phyloP scores from a whole-genome alignment of 1,140 invertebrate species.

The Diuraphis noxia region DNA sequence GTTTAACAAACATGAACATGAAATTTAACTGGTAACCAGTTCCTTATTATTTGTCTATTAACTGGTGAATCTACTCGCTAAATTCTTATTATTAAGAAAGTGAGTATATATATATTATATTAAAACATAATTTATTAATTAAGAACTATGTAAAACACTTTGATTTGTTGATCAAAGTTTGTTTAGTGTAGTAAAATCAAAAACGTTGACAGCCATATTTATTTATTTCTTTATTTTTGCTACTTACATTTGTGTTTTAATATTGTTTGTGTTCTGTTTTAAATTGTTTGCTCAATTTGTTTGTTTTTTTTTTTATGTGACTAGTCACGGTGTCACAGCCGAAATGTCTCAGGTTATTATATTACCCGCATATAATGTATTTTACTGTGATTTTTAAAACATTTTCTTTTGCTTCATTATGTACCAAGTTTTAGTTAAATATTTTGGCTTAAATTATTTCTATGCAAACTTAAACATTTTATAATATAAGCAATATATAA shows the following conservation, averaged over 20 bases:
- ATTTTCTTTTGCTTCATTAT: conserved; percentile 41
- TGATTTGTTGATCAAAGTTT: conserved; percentile 34
- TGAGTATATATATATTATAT: conserved; percentile 25
- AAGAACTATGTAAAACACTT: background rate
- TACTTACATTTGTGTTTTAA: conserved; percentile 48
- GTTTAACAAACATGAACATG: conserved; percentile 20
- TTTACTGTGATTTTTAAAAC: conserved; percentile 51
- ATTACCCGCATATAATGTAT: conserved; percentile 7
- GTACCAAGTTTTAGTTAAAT: conserved; percentile 38
- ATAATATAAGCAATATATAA: conserved; percentile 29
- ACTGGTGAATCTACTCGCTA: conserved; percentile 29
- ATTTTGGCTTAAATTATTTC: conserved; percentile 18
- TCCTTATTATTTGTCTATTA: conserved; percentile 48
- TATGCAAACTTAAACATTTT: conserved; percentile 13
- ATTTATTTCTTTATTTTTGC: conserved; percentile 32
- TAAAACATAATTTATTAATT: background rate
- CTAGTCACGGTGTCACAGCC: conserved; percentile 51
- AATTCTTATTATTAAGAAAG: conserved; percentile 51
- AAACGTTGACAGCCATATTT: conserved; percentile 27
- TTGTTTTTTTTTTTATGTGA: conserved; percentile 39
- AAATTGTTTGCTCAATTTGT: conserved; percentile 51
- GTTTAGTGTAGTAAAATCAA: conserved; percentile 34
- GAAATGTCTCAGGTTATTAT: conserved; percentile 43
- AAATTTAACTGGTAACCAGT: conserved; percentile 53
- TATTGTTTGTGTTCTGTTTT: conserved; percentile 49